Conservation (phyloP, 1,140 invertebrate genomes). For the Zaprionus taronus region DNA sequence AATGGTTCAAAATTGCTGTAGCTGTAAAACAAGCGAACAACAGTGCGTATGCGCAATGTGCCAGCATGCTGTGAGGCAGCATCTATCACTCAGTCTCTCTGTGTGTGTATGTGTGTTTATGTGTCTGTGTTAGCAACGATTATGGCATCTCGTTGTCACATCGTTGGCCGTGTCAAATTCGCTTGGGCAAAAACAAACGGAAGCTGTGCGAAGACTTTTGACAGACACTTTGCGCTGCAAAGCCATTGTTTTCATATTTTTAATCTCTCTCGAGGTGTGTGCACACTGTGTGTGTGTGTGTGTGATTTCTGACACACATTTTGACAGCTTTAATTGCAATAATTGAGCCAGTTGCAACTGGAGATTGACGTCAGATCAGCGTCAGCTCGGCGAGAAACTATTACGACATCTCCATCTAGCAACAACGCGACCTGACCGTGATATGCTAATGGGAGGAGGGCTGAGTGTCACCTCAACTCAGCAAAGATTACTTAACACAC, state of each 20-base stretch:
- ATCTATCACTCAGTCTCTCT: neutral
- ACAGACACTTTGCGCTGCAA: slow-evolving; percentile 51
- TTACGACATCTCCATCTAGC: slow-evolving; percentile 19
- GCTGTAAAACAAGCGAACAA: slow-evolving; percentile 3
- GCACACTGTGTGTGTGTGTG: neutral
- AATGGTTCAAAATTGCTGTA: slow-evolving; percentile 14
- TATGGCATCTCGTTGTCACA: slow-evolving; percentile 66
- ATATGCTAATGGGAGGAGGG: slow-evolving; percentile 59
- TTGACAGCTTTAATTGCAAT: slow-evolving; percentile 73
- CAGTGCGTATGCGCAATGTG: slow-evolving; percentile 61
- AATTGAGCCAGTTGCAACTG: slow-evolving; percentile 31
- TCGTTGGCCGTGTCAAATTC: slow-evolving; percentile 51
- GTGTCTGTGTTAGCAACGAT: slow-evolving; percentile 39
- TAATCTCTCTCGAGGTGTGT: neutral
- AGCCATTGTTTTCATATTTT: slow-evolving; percentile 34
- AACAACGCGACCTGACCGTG: slow-evolving; percentile 14
- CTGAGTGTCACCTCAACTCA: slow-evolving; percentile 4
- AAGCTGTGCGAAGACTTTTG: slow-evolving; percentile 72
- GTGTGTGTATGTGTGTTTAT: slow-evolving; percentile 1
- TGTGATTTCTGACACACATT: slow-evolving; percentile 55
- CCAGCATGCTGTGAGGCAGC: slow-evolving; percentile 14
- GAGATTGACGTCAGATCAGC: neutral
- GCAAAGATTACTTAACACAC: slow-evolving; percentile 57
- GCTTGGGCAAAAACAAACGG: slow-evolving; percentile 53
- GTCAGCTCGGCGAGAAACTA: neutral